Base-by-base conservation (phyloP, 2,888 invertebrate genomes). In the Eupithecia subfuscata region DNA sequence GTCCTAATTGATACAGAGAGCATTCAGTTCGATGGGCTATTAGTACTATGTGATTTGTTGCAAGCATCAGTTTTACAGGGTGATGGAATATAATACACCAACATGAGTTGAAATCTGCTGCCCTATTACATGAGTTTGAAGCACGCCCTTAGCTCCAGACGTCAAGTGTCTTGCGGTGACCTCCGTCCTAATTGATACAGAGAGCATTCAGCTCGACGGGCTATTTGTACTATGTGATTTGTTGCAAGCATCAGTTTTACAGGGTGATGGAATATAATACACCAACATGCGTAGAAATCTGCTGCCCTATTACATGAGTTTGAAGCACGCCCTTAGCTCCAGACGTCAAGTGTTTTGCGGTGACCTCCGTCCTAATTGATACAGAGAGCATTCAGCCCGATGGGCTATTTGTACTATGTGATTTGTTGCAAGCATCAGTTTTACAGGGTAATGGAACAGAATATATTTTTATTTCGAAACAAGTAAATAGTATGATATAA, bases 281-380 rank as follows among this genome's bases (percentile, higher is more conserved):
- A 30, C 25, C 5, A 56, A 56, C 56, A 56, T 56, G 60, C 60
- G 56, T 56, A 8, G 22, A 60, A 60, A 56, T 11, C 60, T 60
- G 25, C 25, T 60, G 60, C 5, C 60, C 60, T 60, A 60, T 60
- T 60, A 25, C 14, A 5, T 12, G 22, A 67, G 22, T 40, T 67
- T 67, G 65, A 40, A 67, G 65, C 64, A n/a, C 30, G 43, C 64
- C 75, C 64, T 69, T 65, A 70, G 69, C 34, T 70, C 40, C 75
- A 65, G 69, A 72, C 52, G 69, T 67, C 75, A 60, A 73, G 73
- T 75, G 75, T n/a, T 69, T 71, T 68, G 52, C n/a, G 30, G 78
- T 84, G 84, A 86, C 84, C 85, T 82, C 67, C 79, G 77, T 78
- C 78, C 77, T 81, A 79, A 76, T 78, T 81, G 79, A 81, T 82